phyloP scores from a whole-genome alignment of 2,888 invertebrate species.

The Syrista parreyssii region DNA sequence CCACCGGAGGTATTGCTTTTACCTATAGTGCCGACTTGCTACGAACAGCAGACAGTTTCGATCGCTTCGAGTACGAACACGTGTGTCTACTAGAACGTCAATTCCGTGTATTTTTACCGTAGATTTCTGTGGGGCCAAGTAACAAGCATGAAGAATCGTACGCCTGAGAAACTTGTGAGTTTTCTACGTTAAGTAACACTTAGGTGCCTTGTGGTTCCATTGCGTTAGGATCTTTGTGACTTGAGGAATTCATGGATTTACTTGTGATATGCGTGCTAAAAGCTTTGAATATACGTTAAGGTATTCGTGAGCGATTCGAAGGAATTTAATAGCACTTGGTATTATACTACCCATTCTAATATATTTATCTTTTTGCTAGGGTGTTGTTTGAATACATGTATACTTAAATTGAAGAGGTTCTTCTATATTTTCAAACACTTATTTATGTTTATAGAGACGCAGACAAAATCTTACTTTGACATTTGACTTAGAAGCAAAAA shows the following conservation, averaged over 20 bases:
- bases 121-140: not conserved
- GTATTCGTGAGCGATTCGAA: not conserved
- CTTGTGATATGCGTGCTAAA: not conserved
- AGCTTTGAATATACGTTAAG: not conserved
- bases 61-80: not conserved
- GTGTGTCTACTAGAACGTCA: not conserved
- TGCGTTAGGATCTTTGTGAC: not conserved
- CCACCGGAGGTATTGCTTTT: not conserved
- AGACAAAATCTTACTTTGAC: not conserved
- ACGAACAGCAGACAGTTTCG: not conserved
- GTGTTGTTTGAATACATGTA: not conserved
- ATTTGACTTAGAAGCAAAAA: not conserved
- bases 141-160: conserved; percentile 31
- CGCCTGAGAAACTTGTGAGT: conserved; percentile 39
- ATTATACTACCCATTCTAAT: not conserved
- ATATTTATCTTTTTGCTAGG: not conserved
- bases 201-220: not conserved
- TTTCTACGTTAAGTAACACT: not conserved
- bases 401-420: not conserved
- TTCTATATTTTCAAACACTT: not conserved
- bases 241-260: not conserved
- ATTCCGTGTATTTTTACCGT: not conserved
- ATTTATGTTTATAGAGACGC: not conserved
- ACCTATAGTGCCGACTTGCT: not conserved
- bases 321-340: not conserved